Base-by-base conservation (phyloP, 2,113 vertebrate genomes). In the Rhea americana region DNA sequence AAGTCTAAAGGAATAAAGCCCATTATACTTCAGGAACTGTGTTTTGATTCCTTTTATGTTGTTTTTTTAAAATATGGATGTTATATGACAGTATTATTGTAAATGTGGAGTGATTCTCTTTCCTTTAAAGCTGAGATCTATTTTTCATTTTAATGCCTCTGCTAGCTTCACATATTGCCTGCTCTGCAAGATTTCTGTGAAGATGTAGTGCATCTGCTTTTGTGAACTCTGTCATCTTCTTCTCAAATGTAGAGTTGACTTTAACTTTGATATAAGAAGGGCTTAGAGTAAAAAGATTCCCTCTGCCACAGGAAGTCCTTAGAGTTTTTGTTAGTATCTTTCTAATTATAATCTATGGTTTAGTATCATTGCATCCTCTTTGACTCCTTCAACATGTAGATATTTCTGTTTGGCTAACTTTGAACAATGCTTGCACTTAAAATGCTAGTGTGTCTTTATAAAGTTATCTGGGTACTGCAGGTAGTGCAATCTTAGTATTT, bases 1-100 rank as follows among this genome's bases (percentile, higher is more conserved):
- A 82, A 70, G 58, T 61, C 74, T 89, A 66, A 79, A 87, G 55
- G 88, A 96, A 93, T 73, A 94, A 94, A 93, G 73, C 77, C 85
- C 85, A 94, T 96, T 95, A 90, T 93, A 76, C 48, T 91, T 84
- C 73, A 91, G 75, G 93, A 91, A 91, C 61, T 39, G 66, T 73
- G 68, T 96, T 96, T 91, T 95, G 66, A 93, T 93, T 93, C 79
- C 90, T 95, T 96, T 96, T 94, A 86, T 91, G 80, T 88, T 91
- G 88, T 83, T 68, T 4, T 87, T 51, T 78, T 92, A 92, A 96
- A 95, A 80, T 84, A 88, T 68, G 73, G 22, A 75, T 95, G 83
- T 90, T 95, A 80, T 76, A 43, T 92, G 93, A 87, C 79, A 84
- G 76, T 74, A 81, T 95, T 95, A 94, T 86, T 90, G 91, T 91